phyloP scores from a whole-genome alignment of 1,140 invertebrate genomes.

The Medauroidea extradentata region DNA sequence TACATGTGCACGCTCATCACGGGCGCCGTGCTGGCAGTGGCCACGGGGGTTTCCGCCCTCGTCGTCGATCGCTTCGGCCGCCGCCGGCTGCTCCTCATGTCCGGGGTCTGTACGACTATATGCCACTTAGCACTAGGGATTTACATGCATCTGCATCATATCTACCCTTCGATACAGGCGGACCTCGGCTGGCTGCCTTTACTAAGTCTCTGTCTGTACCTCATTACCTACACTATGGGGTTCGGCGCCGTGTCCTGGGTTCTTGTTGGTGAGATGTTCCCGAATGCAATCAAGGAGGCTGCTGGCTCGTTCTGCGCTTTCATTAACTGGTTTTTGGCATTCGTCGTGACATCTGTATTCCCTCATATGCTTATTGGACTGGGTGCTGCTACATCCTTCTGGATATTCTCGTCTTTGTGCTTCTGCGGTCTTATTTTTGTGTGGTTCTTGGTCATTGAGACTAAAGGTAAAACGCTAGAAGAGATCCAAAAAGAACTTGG shows the following conservation, averaged over 20 bases:
- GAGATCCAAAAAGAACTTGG: conserved; percentile 67
- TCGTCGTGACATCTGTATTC: conserved; percentile 49
- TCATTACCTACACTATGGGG: conserved; percentile 41
- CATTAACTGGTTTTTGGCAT: conserved; percentile 47
- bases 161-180: conserved; percentile 28
- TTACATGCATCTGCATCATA: conserved; percentile 25
- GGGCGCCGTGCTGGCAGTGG: conserved; percentile 44
- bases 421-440: conserved; percentile 67
- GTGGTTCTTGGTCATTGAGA: conserved; percentile 79
- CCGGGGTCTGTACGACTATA: conserved; percentile 23
- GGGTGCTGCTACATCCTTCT: conserved; percentile 65
- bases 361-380: conserved; percentile 42
- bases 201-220: conserved; percentile 35
- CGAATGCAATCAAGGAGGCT: conserved; percentile 34
- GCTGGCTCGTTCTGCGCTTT: conserved; percentile 43
- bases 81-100: conserved; percentile 39
- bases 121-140: conserved; percentile 22
- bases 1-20: conserved; percentile 37
- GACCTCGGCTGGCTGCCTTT: conserved; percentile 37
- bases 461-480: conserved; percentile 82
- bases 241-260: conserved; percentile 47
- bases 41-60: conserved; percentile 23
- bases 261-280: conserved; percentile 45
- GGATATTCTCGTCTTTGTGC: conserved; percentile 71
- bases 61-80: conserved; percentile 47